Percentiles rank a stretch among this genome's conserved stretches.
Conservation (phyloP, 2,797 vertebrate species). For the Chiroxiphia lanceolata region DNA sequence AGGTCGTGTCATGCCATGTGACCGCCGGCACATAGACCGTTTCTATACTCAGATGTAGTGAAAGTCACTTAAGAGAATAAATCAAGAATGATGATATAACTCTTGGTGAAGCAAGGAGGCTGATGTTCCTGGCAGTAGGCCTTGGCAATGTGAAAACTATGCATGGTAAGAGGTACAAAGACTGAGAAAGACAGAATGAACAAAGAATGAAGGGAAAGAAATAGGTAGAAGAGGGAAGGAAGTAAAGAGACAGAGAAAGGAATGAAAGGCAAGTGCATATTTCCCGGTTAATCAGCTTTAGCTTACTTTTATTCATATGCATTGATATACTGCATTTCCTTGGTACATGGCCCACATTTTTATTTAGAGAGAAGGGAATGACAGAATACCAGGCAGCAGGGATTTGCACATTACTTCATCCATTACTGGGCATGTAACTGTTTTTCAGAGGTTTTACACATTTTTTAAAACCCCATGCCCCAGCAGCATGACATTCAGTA, state of each 20-base stretch:
- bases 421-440: neutral
- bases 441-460: slow-evolving; percentile 13
- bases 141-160: neutral
- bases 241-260: neutral
- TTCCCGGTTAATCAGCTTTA: neutral
- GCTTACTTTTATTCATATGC: neutral
- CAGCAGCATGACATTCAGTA: neutral
- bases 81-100: neutral
- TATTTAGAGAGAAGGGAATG: neutral
- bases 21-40: neutral
- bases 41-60: neutral
- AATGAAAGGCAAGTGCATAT: neutral
- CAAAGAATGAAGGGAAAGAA: neutral
- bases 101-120: neutral
- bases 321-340: neutral
- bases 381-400: neutral
- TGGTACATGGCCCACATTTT: neutral
- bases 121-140: neutral
- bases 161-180: neutral
- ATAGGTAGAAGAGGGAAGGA: neutral
- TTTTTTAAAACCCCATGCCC: slow-evolving; percentile 10
- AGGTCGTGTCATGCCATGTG: neutral
- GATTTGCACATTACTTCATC: neutral
- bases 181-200: neutral
- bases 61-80: neutral